Base-by-base conservation (phyloP, 2,113 vertebrate species). In the Glaucidium brasilianum region DNA sequence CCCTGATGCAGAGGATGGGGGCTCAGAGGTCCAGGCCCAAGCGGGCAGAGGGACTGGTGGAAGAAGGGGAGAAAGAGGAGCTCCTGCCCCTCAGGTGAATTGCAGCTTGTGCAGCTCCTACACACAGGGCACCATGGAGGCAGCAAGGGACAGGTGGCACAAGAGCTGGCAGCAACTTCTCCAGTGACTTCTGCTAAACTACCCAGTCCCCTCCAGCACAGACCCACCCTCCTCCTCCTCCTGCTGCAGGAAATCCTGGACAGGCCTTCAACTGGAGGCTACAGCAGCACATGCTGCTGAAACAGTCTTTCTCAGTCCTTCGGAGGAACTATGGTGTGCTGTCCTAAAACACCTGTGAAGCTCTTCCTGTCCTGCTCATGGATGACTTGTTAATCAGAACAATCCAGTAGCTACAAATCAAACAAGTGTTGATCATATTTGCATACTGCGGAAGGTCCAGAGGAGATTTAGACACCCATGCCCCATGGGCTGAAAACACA, bases 231-330 rank as follows among this genome's bases (percentile, higher is more conserved):
- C 55, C 85, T 92, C 43, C 35, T 76, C 74, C 37, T 23, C 3
- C 41, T 41, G 62, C 56, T 69, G 45, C 19, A 32, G 45, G 60
- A 85, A 71, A 78, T 60, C 32, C 63, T 5, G 11, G 34, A 39
- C 59, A n/a, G 55, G 49, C 4, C 5, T 34, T 64, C 43, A 55
- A 30, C 53, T 7, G 29, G 49, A 78, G 35, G 39, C 59, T 69
- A 21, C 9, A 11, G 35, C 0, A 0, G 34, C 53, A 77, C 0
- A 0, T 50, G 58, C 62, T 72, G 23, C 87, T 32, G 20, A n/a
- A 7, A 37, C 34, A 69, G 60, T 34, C 7, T 0, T 12, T 71
- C 49, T 39, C 32, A 32, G 52, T 11, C 66, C 49, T 59, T 37
- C 4, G 6, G 67, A 6, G 2, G 34, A 84, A 30, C 49, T 72